Conservation (phyloP, 2,797 vertebrate species). For the Macropodus opercularis region DNA sequence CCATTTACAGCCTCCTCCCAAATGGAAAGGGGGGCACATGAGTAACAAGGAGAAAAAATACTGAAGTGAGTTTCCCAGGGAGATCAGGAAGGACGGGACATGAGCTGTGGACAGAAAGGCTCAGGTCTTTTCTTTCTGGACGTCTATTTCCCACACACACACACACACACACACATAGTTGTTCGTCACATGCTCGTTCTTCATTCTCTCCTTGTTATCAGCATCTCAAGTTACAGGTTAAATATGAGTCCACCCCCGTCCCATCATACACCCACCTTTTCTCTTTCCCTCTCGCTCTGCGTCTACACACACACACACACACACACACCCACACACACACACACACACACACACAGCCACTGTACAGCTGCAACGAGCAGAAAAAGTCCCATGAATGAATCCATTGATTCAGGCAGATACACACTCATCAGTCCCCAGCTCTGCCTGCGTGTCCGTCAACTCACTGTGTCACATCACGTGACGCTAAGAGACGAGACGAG, state of each 20-base stretch:
- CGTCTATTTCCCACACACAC: conserved; percentile 18
- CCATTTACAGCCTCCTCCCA: conserved; percentile 65
- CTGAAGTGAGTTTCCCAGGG: conserved; percentile 70
- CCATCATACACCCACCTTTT: neutral
- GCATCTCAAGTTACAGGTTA: conserved; percentile 83
- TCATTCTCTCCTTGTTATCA: conserved; percentile 76
- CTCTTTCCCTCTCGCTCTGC: conserved; percentile 10
- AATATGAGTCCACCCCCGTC: conserved; percentile 68
- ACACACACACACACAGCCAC: conserved; percentile 1
- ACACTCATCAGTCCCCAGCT: conserved; percentile 33
- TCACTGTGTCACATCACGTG: neutral
- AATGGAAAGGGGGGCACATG: conserved; percentile 48
- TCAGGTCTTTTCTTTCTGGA: conserved; percentile 39
- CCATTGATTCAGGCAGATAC: conserved; percentile 56
- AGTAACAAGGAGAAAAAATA: conserved; percentile 53
- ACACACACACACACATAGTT: conserved; percentile 4
- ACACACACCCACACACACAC: conserved; percentile 15
- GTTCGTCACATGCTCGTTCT: conserved; percentile 42
- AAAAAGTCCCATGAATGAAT: conserved; percentile 61
- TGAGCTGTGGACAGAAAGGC: conserved; percentile 61
- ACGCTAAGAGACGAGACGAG: conserved; percentile 9
- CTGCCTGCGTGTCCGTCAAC: neutral
- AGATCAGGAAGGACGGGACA: conserved; percentile 57
- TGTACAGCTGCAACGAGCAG: conserved; percentile 35
- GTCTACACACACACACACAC: conserved; percentile 17